Conservation (phyloP, 1,140 invertebrate species). For the Zaprionus ornatus region DNA sequence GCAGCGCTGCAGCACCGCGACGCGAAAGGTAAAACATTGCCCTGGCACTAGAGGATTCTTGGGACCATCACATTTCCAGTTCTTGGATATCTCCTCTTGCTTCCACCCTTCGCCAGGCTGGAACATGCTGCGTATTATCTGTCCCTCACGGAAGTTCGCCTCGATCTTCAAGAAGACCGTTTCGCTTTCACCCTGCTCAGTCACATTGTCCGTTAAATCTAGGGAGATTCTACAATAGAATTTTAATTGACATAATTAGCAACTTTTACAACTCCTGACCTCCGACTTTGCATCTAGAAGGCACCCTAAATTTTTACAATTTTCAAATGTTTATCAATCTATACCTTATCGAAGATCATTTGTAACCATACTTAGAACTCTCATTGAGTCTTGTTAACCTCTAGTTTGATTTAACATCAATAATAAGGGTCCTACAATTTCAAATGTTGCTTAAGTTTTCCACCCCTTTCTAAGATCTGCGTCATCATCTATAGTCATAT, state of each 20-base stretch:
- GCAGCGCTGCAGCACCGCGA: slow-evolving; percentile 77
- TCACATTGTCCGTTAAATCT: slow-evolving; percentile 79
- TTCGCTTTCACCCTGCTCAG: slow-evolving; percentile 73
- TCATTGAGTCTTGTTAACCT: too few species aligned
- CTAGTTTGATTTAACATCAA: too few species aligned
- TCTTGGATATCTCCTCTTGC: slow-evolving; percentile 82
- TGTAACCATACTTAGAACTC: too few species aligned
- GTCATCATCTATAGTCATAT: too few species aligned
- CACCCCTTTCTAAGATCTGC: too few species aligned
- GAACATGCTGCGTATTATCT: slow-evolving; percentile 83
- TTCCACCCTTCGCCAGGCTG: slow-evolving; percentile 81
- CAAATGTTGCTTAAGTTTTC: too few species aligned
- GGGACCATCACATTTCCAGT: slow-evolving; percentile 79
- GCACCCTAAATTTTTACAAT: too few species aligned
- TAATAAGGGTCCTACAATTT: too few species aligned
- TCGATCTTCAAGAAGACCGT: slow-evolving; percentile 81
- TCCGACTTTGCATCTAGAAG: neutral
- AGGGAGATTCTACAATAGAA: slow-evolving; percentile 67
- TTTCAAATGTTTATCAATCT: too few species aligned
- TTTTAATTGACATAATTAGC: neutral
- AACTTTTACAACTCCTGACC: neutral
- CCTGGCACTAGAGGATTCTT: slow-evolving; percentile 79
- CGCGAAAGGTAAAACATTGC: slow-evolving; percentile 77
- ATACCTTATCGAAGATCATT: too few species aligned
- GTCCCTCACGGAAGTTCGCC: slow-evolving; percentile 80